phyloP scores from a whole-genome alignment of 2,113 vertebrate genomes.

The Dipodomys ordii region DNA sequence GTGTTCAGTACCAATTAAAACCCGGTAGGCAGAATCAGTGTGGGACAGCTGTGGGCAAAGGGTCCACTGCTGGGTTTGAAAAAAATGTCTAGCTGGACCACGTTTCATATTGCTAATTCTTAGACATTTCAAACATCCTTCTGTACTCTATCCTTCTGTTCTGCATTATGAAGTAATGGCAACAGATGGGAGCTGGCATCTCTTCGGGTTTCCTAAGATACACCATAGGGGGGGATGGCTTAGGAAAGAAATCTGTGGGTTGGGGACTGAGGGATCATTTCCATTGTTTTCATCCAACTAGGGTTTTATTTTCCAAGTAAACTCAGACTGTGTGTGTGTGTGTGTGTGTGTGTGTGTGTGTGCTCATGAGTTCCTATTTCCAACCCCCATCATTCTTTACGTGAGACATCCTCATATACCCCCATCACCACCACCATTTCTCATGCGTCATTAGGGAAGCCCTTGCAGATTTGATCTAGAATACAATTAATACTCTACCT shows the following conservation, averaged over 20 bases:
- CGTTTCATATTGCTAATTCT: slow-evolving; percentile 62
- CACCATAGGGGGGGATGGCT: background rate
- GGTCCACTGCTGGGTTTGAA: slow-evolving; percentile 53
- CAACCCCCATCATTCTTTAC: background rate
- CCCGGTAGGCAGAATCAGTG: slow-evolving; percentile 12
- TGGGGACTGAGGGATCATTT: slow-evolving; percentile 1
- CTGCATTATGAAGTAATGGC: slow-evolving; percentile 68
- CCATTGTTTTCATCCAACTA: slow-evolving; percentile 47
- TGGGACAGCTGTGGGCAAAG: slow-evolving; percentile 52
- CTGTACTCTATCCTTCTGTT: slow-evolving; percentile 54
- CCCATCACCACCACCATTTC: background rate
- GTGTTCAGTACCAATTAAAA: slow-evolving; percentile 47
- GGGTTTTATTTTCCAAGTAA: slow-evolving; percentile 60
- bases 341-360: no score
- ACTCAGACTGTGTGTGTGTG: background rate
- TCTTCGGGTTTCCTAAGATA: slow-evolving; percentile 45
- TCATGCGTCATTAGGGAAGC: background rate
- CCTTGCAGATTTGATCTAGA: background rate
- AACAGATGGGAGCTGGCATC: slow-evolving; percentile 66
- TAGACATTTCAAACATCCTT: slow-evolving; percentile 70
- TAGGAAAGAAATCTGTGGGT: slow-evolving; percentile 18
- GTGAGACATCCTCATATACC: background rate
- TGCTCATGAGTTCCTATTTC: slow-evolving; percentile 21
- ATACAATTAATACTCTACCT: background rate
- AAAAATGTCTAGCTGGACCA: slow-evolving; percentile 45